Conservation (phyloP, 23 tunicate species). For the Oikopleura vanhoeffeni region DNA sequence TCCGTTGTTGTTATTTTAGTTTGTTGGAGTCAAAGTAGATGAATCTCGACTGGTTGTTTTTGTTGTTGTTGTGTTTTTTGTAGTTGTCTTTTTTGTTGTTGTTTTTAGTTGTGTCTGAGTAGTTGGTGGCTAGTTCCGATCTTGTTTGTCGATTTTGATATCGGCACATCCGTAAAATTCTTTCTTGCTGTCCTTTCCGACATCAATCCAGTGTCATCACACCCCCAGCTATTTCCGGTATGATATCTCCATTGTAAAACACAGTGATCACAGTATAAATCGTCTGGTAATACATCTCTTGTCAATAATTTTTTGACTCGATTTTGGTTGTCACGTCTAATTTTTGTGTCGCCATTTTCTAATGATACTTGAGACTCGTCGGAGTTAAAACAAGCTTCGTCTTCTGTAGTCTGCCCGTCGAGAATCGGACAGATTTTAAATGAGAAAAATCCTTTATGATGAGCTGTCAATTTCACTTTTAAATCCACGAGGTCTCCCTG, state of each 20-base stretch:
- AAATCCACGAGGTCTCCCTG: slow-evolving; percentile 14
- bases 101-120: no score
- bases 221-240: slow-evolving; percentile 44
- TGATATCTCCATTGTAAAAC: slow-evolving; percentile 53
- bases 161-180: slow-evolving; percentile 62
- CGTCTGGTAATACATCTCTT: slow-evolving; percentile 21
- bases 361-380: neutral
- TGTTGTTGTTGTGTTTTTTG: neutral
- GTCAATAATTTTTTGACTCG: neutral
- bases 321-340: neutral
- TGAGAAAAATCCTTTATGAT: slow-evolving; percentile 43
- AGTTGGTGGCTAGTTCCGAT: no score
- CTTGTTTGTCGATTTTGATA: slow-evolving; percentile 23
- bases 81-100: no score
- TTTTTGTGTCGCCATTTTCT: neutral
- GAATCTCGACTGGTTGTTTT: neutral
- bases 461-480: slow-evolving; percentile 39
- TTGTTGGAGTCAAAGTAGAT: neutral
- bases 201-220: slow-evolving; percentile 24
- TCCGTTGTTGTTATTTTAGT: neutral
- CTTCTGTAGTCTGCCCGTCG: neutral
- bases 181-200: slow-evolving; percentile 40
- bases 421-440: slow-evolving; percentile 27
- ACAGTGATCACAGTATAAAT: slow-evolving; percentile 34
- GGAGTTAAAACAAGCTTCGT: neutral